Evolutionary conservation across 2,797 vertebrate genomes (phyloP).

Genomic region (Pseudotriccus pelzelni): DNA sequence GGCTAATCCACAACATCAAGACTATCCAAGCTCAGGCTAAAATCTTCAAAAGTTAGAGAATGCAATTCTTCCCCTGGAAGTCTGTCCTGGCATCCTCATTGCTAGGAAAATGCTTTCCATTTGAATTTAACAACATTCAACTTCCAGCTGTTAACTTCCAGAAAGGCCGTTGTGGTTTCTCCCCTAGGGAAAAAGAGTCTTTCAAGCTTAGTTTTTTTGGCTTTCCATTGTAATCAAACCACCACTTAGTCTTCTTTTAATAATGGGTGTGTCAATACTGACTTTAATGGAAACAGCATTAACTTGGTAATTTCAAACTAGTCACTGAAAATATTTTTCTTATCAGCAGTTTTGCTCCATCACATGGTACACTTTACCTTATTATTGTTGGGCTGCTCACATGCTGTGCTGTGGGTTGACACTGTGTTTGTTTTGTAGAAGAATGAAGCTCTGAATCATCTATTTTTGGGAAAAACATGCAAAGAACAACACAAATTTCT

Average conservation of each 20-base stretch:
- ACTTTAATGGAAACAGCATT: conserved; percentile 31
- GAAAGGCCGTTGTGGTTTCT: conserved; percentile 40
- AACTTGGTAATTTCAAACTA: conserved; percentile 21
- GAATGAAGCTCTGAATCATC: conserved; percentile 36
- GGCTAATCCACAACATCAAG: not conserved
- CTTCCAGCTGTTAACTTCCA: conserved; percentile 60
- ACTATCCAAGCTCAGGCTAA: not conserved
- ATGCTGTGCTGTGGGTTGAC: conserved; percentile 39
- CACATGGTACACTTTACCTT: not conserved
- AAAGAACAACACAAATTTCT: conserved; percentile 18
- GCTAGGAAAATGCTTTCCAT: not conserved
- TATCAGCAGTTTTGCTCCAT: conserved; percentile 44
- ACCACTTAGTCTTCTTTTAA: conserved; percentile 5
- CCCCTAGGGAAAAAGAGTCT: conserved; percentile 12
- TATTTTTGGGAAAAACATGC: not conserved
- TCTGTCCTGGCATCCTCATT: not conserved
- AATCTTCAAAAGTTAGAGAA: not conserved
- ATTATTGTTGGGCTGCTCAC: conserved; percentile 39
- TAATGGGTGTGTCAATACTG: conserved; percentile 22
- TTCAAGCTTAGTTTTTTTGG: conserved; percentile 24
- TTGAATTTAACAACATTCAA: conserved; percentile 25
- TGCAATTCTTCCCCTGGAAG: not conserved
- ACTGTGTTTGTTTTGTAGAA: conserved; percentile 38
- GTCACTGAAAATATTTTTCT: conserved; percentile 53
- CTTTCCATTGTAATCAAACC: conserved; percentile 31